Conservation (phyloP, 2,888 invertebrate species). For the Marasmarcha lunaedactyla region DNA sequence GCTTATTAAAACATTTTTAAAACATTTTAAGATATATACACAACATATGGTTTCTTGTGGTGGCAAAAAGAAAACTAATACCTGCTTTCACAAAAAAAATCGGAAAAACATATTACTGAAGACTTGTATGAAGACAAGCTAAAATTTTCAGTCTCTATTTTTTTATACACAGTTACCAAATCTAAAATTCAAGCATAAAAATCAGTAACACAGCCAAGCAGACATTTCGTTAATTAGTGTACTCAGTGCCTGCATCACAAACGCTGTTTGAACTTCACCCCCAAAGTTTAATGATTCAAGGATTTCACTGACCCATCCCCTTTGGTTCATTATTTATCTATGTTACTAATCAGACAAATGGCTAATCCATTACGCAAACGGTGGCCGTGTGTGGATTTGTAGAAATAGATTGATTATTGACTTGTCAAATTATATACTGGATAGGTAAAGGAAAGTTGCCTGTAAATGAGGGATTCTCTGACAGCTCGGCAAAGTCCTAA, state of each 20-base stretch:
- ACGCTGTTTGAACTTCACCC: constrained; percentile 35
- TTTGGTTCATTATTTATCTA: constrained; percentile 58
- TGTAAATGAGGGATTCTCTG: too few relatives aligned
- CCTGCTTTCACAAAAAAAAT: too few relatives aligned
- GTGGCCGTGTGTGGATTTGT: background rate
- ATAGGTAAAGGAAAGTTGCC: too few relatives aligned
- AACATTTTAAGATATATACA: too few relatives aligned
- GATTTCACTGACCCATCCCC: constrained; percentile 44
- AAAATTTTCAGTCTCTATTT: too few relatives aligned
- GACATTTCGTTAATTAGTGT: constrained; percentile 40
- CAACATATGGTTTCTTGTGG: too few relatives aligned
- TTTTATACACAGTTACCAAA: too few relatives aligned
- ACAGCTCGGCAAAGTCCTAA: too few relatives aligned
- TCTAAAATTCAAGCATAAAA: background rate
- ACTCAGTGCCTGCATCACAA: constrained; percentile 30
- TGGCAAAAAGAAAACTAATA: too few relatives aligned
- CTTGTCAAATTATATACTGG: constrained; percentile 18
- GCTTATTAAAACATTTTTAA: too few relatives aligned
- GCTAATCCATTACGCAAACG: constrained; percentile 50
- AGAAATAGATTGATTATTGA: constrained; percentile 37
- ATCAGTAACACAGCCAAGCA: constrained; percentile 24
- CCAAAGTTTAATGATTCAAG: constrained; percentile 58
- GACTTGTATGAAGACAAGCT: too few relatives aligned
- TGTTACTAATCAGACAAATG: constrained; percentile 64
- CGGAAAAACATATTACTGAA: too few relatives aligned